Base-by-base conservation (phyloP, 2,797 vertebrate species). In the Hydrocynus forskahlii region DNA sequence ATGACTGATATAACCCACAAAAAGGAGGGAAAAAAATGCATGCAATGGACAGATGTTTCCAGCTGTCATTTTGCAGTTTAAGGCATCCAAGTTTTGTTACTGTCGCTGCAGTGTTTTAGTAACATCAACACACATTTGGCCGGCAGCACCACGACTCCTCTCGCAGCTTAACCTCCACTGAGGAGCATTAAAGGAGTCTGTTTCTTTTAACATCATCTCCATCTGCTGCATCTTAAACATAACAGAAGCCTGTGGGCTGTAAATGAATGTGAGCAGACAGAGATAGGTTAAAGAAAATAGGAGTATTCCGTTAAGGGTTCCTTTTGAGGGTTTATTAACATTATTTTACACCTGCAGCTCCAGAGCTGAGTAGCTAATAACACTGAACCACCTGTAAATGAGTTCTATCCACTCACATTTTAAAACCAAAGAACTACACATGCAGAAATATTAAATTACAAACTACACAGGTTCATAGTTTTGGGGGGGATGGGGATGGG, bases 31-130 rank as follows among this genome's bases (percentile, higher is more conserved):
- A 40, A 45, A 45, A 6, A 74, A 78, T 0, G 25, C 82, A 84
- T 81, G 83, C 83, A 77, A n/a, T 54, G n/a, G 79, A 78, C 78
- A 80, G 74, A 77, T 73, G 17, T 67, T 59, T 40, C 21, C 50
- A 54, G 60, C 68, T 81, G 75, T 64, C 69, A 43, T 68, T 43
- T 62, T 76, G 78, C 54, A 74, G 12, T 35, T 79, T 83, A 85
- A 85, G 84, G 84, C 84, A 83, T 83, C 63, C 6, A 66, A 85
- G 57, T 43, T 74, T 45, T 16, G 25, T 35, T 63, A 25, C 13
- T 0, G 29, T 35, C 4, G n/a, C 55, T 57, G 55, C 70, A 29
- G 76, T 54, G 45, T 70, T 70, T 60, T 19, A 60, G 57, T 5
- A 60, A 60, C 57, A 19, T 60, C 55, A 9, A 83, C 71, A 72